Conservation (phyloP, 1,140 invertebrate genomes). For the Sitophilus oryzae region DNA sequence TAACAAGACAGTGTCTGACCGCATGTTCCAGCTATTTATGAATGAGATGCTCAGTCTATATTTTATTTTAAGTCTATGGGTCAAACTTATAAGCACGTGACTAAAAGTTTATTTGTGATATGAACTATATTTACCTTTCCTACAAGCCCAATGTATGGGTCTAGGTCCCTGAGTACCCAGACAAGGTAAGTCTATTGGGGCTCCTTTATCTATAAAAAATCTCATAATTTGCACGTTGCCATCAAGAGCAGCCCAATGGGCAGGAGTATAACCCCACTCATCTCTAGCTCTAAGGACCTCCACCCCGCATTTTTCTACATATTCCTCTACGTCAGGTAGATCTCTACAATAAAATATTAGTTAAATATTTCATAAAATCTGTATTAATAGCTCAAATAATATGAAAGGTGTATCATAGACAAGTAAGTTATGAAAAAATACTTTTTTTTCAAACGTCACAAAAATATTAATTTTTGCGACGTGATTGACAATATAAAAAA, state of each 20-base stretch:
- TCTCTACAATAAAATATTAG: conserved; percentile 48
- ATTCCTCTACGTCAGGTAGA: conserved; percentile 65
- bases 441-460: too few relatives aligned
- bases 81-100: too few relatives aligned
- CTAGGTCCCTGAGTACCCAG: conserved; percentile 80
- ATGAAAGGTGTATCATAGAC: too few relatives aligned
- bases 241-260: conserved; percentile 86
- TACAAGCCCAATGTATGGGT: conserved; percentile 88
- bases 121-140: conserved; percentile 45
- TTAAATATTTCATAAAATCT: background rate
- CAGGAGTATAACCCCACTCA: conserved; percentile 86
- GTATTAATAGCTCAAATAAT: background rate
- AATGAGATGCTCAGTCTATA: too few relatives aligned
- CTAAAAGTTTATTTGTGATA: too few relatives aligned
- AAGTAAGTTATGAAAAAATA: too few relatives aligned
- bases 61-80: too few relatives aligned
- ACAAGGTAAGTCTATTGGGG: conserved; percentile 78
- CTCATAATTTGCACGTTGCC: conserved; percentile 79
- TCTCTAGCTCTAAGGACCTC: conserved; percentile 70
- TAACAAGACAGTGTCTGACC: too few relatives aligned
- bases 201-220: conserved; percentile 74
- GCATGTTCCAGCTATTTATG: too few relatives aligned
- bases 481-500: too few relatives aligned
- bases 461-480: too few relatives aligned
- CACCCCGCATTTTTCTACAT: conserved; percentile 69